phyloP scores from a whole-genome alignment of 92 coral and sea anemone species.

The Epizoanthus illoricatus region DNA sequence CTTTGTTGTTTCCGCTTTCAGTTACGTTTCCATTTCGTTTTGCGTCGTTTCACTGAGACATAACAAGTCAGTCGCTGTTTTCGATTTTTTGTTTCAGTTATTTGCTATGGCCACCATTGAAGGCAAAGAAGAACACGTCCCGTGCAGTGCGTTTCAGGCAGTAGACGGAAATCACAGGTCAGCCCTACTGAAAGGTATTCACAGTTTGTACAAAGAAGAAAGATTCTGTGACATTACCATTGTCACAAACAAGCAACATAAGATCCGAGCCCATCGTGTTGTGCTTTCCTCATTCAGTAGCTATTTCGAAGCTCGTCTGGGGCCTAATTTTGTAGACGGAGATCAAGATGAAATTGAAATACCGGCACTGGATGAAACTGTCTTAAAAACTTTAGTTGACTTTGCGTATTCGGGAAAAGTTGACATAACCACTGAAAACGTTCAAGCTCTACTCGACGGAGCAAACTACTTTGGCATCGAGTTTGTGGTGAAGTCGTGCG shows the following conservation, averaged over 20 bases:
- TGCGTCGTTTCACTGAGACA: too few species aligned
- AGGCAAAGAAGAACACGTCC: not conserved
- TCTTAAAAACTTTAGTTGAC: slow-evolving; percentile 38
- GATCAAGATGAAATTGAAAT: slow-evolving; percentile 65
- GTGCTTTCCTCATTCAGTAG: slow-evolving; percentile 70
- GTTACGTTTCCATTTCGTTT: too few species aligned
- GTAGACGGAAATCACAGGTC: slow-evolving; percentile 34
- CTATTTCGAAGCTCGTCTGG: slow-evolving; percentile 78
- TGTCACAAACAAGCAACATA: slow-evolving; percentile 52
- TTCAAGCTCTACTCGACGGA: slow-evolving; percentile 69
- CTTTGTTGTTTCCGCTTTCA: too few species aligned
- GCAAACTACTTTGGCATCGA: slow-evolving; percentile 74
- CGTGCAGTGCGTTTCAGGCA: not conserved
- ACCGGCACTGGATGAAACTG: slow-evolving; percentile 54
- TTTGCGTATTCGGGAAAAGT: slow-evolving; percentile 57
- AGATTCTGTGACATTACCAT: slow-evolving; percentile 73
- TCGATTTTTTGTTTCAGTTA: too few species aligned
- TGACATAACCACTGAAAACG: slow-evolving; percentile 65
- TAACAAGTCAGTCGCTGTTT: too few species aligned
- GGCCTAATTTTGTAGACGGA: slow-evolving; percentile 65
- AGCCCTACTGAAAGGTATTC: slow-evolving; percentile 52
- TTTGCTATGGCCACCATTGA: not conserved
- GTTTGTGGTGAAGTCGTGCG: slow-evolving; percentile 68
- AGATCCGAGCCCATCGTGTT: slow-evolving; percentile 73
- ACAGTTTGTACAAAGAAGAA: slow-evolving; percentile 54